phyloP scores from a whole-genome alignment of 1,140 invertebrate genomes.

The Rhopalosiphum maidis region DNA sequence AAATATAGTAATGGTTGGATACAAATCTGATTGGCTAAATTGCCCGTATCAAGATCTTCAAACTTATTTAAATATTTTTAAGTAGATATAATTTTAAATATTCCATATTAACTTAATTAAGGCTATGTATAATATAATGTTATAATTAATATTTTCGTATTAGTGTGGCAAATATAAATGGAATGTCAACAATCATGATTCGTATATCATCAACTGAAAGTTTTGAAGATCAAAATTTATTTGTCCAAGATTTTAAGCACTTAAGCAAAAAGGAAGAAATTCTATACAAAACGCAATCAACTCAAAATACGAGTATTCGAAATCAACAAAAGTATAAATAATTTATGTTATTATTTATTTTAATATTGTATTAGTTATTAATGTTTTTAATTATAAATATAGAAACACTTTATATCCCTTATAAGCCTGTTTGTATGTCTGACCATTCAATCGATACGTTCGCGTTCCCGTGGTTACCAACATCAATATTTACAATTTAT shows the following conservation, averaged over 20 bases:
- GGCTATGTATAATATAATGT: not conserved
- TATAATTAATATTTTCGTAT: not conserved
- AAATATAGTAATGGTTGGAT: slow-evolving; percentile 94
- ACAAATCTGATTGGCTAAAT: slow-evolving; percentile 86
- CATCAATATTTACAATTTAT: not conserved
- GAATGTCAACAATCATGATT: slow-evolving; percentile 13
- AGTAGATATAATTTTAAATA: slow-evolving; percentile 72
- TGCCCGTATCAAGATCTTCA: slow-evolving; percentile 77
- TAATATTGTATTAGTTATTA: not conserved
- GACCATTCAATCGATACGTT: too few relatives aligned
- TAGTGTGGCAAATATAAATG: slow-evolving; percentile 31
- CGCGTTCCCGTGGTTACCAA: not conserved
- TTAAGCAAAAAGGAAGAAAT: not conserved
- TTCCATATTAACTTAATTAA: not conserved
- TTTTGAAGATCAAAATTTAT: not conserved
- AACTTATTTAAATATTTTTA: slow-evolving; percentile 90
- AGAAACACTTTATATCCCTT: not conserved
- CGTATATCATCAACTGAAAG: not conserved
- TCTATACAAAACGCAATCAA: not conserved
- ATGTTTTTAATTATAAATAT: not conserved
- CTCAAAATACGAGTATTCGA: not conserved
- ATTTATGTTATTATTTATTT: not conserved
- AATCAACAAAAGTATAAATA: slow-evolving; percentile 7
- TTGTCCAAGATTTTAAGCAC: not conserved
- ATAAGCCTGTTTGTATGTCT: accelerated